phyloP scores from a whole-genome alignment of 1,140 invertebrate species.

The Heliothis subflexa region DNA sequence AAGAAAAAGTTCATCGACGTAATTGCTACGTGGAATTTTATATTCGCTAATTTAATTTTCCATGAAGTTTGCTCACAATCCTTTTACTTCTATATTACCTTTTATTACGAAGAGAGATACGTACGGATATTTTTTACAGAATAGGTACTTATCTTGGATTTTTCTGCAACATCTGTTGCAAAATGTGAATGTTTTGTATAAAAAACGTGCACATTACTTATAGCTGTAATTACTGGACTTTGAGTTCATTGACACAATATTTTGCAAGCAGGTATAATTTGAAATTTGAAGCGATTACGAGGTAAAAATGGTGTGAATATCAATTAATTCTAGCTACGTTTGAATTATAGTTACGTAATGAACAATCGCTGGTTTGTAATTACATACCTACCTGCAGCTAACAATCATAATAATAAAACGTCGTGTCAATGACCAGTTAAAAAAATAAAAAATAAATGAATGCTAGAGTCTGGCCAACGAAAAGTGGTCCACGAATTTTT shows the following conservation, averaged over 20 bases:
- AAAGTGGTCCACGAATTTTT: no score
- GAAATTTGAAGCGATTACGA: no score
- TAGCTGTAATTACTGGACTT: no score
- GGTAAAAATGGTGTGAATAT: not conserved
- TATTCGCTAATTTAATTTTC: not conserved
- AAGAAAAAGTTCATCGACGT: not conserved
- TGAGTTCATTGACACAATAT: no score
- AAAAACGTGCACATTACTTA: no score
- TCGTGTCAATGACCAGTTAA: constrained; percentile 24
- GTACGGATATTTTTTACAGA: not conserved
- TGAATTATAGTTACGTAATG: not conserved
- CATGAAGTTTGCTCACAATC: not conserved
- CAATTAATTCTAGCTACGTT: not conserved
- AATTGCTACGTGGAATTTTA: constrained; percentile 3
- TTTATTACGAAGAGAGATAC: not conserved
- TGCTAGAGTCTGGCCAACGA: not conserved
- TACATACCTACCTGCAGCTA: constrained; percentile 5
- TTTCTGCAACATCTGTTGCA: no score
- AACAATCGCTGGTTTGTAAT: constrained; percentile 18
- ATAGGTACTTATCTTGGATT: no score
- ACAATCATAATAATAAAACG: constrained; percentile 9
- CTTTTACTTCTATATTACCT: no score
- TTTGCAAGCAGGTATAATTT: no score
- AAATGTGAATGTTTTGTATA: no score
- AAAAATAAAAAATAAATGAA: not conserved